Percentiles rank a stretch among this genome's conserved stretches.
Evolutionary conservation across 2,888 invertebrate species (phyloP).

Genomic region (Cistogaster globosa): DNA sequence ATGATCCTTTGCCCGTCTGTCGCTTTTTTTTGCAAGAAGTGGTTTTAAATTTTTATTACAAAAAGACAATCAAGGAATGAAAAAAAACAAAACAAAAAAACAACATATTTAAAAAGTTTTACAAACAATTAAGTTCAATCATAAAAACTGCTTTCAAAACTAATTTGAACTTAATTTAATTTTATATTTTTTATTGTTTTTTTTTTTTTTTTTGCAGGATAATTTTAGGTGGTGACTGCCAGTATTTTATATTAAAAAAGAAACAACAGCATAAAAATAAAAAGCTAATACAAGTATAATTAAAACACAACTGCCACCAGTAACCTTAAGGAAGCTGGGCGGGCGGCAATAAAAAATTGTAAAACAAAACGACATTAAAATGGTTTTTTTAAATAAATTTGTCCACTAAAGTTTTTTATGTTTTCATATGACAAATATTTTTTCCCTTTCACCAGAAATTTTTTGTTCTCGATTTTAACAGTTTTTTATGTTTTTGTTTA

Average conservation of each 20-base stretch:
- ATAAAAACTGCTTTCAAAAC: conserved; percentile 65
- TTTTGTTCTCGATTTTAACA: conserved; percentile 16
- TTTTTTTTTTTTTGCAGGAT: conserved; percentile 10
- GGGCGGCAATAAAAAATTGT: conserved; percentile 15
- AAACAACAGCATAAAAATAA: conserved; percentile 1
- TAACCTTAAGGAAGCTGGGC: conserved; percentile 32
- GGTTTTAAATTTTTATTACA: not conserved
- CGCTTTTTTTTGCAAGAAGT: too few species aligned
- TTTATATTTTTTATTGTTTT: too few species aligned
- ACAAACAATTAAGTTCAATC: conserved; percentile 66
- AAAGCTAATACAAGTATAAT: conserved; percentile 55
- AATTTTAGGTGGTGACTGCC: conserved; percentile 23
- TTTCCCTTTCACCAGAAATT: not conserved
- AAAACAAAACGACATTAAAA: too few species aligned
- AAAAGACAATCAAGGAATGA: not conserved
- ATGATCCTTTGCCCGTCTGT: too few species aligned
- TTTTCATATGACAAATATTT: conserved; percentile 13
- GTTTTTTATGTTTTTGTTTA: not conserved
- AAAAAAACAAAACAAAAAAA: not conserved
- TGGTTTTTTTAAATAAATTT: too few species aligned
- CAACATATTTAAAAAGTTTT: conserved; percentile 46
- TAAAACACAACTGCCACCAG: conserved; percentile 50
- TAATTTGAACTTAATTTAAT: conserved; percentile 66
- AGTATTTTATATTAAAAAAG: conserved; percentile 1
- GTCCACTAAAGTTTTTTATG: conserved; percentile 24